Percentiles rank a stretch among this genome's conserved stretches.
These are phyloP conservation scores for Drosophila seclusa DNA, from an alignment of 2,888 invertebrate species.

Conservation along the genomic window DNA sequence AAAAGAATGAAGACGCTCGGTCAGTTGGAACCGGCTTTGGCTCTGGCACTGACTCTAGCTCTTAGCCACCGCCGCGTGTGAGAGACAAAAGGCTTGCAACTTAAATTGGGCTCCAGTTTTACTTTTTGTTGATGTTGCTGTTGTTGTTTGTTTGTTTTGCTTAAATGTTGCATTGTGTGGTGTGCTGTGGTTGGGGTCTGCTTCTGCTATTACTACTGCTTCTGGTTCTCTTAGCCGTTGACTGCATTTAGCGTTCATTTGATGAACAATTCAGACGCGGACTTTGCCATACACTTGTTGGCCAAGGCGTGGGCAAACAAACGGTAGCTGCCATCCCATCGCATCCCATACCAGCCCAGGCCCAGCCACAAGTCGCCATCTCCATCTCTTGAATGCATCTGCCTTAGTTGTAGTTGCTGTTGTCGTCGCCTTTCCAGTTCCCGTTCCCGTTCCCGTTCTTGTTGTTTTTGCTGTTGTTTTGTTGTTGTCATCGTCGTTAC, in stretches of 20 bases:
- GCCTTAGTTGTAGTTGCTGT: conserved; percentile 28
- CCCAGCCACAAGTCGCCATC: conserved; percentile 34
- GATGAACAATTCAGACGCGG: conserved; percentile 72
- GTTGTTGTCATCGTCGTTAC: conserved; percentile 17
- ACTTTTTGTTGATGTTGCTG: conserved; percentile 23
- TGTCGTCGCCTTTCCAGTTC: conserved; percentile 15
- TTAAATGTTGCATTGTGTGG: conserved; percentile 77
- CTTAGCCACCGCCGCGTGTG: conserved; percentile 21
- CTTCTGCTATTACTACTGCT: conserved; percentile 1
- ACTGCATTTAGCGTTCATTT: conserved; percentile 74
- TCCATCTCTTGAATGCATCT: conserved; percentile 50
- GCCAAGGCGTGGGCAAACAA: conserved; percentile 71
- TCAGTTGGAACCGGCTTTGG: conserved; percentile 44
- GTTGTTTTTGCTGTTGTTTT: conserved; percentile 21
- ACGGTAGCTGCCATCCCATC: conserved; percentile 66
- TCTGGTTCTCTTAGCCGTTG: conserved; percentile 37
- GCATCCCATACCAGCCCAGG: neutral
- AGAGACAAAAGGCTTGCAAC: conserved; percentile 66
- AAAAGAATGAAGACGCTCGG: conserved; percentile 47
- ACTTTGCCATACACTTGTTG: conserved; percentile 68
- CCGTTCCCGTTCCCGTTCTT: conserved; percentile 12
- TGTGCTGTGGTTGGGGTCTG: conserved; percentile 35
- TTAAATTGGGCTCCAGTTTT: conserved; percentile 72
- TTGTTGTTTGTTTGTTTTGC: conserved; percentile 63
- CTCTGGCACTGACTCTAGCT: neutral